These are phyloP conservation scores for Ochotona princeps DNA, from an alignment of 2,113 vertebrate species.

Conservation along the genomic window DNA sequence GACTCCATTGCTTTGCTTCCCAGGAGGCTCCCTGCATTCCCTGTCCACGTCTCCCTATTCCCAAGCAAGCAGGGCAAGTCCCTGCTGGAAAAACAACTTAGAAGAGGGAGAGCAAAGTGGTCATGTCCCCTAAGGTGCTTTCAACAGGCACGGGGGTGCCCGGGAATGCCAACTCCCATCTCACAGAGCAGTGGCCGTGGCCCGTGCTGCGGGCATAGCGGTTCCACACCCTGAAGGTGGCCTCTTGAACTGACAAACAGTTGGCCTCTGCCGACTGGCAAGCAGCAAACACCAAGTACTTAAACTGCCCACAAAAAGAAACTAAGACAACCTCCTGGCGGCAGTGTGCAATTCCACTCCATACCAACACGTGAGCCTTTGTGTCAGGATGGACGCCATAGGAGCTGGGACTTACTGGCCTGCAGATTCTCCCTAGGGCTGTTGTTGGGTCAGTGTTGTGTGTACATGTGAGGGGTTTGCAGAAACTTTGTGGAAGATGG, in stretches of 20 bases:
- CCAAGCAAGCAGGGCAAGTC: background rate
- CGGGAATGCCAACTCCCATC: too few species aligned
- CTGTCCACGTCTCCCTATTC: background rate
- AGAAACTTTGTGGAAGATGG: too few species aligned
- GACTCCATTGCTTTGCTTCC: fast-evolving
- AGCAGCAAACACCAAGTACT: background rate
- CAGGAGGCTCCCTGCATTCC: background rate
- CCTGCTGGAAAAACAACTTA: background rate
- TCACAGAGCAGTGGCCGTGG: background rate
- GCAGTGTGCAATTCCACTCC: background rate
- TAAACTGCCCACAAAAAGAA: background rate
- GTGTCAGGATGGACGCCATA: background rate
- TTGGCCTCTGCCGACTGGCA: background rate
- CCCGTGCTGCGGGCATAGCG: background rate
- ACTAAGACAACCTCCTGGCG: background rate
- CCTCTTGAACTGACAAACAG: background rate
- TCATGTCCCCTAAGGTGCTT: background rate
- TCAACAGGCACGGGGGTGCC: fast-evolving
- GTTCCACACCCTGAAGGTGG: background rate
- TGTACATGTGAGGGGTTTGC: fast-evolving
- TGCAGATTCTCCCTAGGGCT: too few species aligned
- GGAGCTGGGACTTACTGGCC: background rate
- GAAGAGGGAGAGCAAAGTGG: background rate
- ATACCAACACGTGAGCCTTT: fast-evolving
- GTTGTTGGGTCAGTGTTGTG: fast-evolving